phyloP scores from a whole-genome alignment of 2,113 vertebrate genomes.

The Ginglymostoma cirratum region DNA sequence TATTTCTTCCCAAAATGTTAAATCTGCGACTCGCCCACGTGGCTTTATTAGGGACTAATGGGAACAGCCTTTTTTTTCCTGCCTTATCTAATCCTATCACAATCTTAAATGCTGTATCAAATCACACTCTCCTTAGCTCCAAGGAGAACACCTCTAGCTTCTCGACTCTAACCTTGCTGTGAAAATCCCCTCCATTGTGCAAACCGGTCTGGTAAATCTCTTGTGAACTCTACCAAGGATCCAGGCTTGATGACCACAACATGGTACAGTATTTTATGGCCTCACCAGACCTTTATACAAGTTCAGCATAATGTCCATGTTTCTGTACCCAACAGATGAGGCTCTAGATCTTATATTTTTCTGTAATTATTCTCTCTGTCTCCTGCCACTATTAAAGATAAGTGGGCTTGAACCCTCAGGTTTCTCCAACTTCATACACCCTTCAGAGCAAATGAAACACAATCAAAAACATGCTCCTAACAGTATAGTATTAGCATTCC shows the following conservation, averaged over 20 bases:
- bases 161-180: background rate
- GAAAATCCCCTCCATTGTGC: background rate
- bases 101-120: background rate
- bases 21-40: background rate
- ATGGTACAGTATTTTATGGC: background rate
- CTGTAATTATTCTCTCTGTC: background rate
- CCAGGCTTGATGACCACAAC: background rate
- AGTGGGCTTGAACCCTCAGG: background rate
- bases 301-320: background rate
- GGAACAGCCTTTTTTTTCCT: background rate
- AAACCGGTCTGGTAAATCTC: background rate
- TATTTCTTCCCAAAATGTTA: background rate
- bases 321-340: background rate
- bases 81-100: background rate
- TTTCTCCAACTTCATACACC: background rate
- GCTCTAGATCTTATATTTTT: background rate
- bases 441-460: background rate
- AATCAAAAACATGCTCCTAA: background rate
- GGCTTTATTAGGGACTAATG: background rate
- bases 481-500: background rate
- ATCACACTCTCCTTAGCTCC: background rate
- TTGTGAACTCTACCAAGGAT: background rate
- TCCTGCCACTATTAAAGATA: background rate
- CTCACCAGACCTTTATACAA: background rate
- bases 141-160: background rate